A percentile compares a stretch with the other conserved stretches of the same genome.
These are phyloP conservation scores for Parelbella ahira DNA, from an alignment of 2,888 invertebrate genomes.

Conservation along the genomic window DNA sequence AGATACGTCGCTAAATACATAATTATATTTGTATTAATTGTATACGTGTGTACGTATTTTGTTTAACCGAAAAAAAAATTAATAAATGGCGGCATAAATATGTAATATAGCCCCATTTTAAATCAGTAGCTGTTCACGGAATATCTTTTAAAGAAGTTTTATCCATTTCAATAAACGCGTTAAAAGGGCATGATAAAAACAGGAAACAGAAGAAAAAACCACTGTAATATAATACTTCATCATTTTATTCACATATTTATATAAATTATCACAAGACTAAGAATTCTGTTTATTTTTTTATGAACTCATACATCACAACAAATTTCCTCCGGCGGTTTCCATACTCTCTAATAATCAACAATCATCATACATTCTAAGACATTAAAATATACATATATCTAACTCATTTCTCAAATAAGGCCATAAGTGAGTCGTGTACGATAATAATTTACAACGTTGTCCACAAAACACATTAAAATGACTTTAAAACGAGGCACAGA, in stretches of 20 bases:
- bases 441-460: slow-evolving; percentile 47
- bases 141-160: no score
- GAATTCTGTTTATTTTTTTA: slow-evolving; percentile 66
- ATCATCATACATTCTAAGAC: slow-evolving; percentile 52
- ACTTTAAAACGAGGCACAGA: slow-evolving; percentile 52
- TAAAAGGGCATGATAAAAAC: no score
- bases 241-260: slow-evolving; percentile 76
- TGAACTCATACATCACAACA: slow-evolving; percentile 79
- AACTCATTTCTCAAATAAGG: slow-evolving; percentile 65
- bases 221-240: slow-evolving; percentile 64
- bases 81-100: no score
- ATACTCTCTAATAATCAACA: slow-evolving; percentile 68
- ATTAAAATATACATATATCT: slow-evolving; percentile 44
- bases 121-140: no score
- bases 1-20: no score
- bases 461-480: slow-evolving; percentile 35
- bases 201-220: slow-evolving; percentile 36
- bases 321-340: slow-evolving; percentile 51
- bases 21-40: no score
- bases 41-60: no score
- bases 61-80: no score
- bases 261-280: slow-evolving; percentile 80
- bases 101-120: no score
- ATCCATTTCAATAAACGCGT: no score
- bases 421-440: slow-evolving; percentile 53